Base-by-base conservation (phyloP, 2,888 invertebrate genomes). In the Drosophila seclusa region DNA sequence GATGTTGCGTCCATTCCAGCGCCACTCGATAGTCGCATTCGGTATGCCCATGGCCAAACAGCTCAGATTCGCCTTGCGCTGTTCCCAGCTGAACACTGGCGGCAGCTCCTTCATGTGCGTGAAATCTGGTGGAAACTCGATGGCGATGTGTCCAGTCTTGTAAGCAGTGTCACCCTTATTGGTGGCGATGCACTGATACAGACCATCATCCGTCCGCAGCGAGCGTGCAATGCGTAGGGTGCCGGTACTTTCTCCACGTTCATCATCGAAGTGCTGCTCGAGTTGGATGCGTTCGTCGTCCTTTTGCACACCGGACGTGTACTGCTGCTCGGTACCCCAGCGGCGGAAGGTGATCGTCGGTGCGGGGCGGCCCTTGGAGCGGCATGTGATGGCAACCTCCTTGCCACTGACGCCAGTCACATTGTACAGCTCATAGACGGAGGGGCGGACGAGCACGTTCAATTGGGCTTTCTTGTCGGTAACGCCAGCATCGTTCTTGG, bases 11-110 rank as follows among this genome's bases (percentile, higher is more conserved):
- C 95, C 94, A 70, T 94, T 95, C 92, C 94, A 95, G 92, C 95
- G 95, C 98, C 98, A 98, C 90, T 95, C 95, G 82, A 98, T 97
- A 10, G 98, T 98, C 0, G 98, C 98, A 92, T 98, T 98, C 4
- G 98, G 98, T 87, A 98, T 95, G 91, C 96, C 95, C 92, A 97
- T 97, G n/a, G 98, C 97, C 53, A 97, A 94, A 91, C 98, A 98
- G 70, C 96, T 97, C 8, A 98, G 94, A 92, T 98, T 98, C 2
- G 96, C 97, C 1, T 96, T 95, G 83, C 95, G 95, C 48, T 95
- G 94, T 57, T 96, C 96, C 98, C 98, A 98, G 38, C 96, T 96
- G 95, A 96, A 98, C 0, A 96, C 95, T 0, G 97, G 96, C 5
- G 96, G 95, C 45, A 95, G 94, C 40, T 96, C 95, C 93, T 94